Evolutionary conservation across 2,113 vertebrate genomes (phyloP).

Genomic region (rat (Rattus norvegicus)): DNA sequence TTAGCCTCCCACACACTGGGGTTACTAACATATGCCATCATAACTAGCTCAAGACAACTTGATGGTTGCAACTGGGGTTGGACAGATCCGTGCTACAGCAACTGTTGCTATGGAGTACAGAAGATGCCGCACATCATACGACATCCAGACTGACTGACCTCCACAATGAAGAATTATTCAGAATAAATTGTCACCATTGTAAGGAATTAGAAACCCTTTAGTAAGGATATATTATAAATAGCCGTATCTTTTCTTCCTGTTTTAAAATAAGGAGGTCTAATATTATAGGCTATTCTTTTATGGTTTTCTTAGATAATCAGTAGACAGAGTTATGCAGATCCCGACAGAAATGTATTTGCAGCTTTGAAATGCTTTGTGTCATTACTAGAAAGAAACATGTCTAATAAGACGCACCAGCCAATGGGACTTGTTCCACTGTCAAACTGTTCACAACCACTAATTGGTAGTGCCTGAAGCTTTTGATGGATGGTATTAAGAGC

Average conservation of each 20-base stretch:
- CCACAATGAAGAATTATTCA: neutral
- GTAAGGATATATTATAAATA: neutral
- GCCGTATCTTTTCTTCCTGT: neutral
- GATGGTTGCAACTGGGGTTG: neutral
- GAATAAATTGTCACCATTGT: neutral
- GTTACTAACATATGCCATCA: neutral
- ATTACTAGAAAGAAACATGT: neutral
- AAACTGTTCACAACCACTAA: constrained; percentile 11
- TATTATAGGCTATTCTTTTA: neutral
- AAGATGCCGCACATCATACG: neutral
- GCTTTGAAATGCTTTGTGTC: neutral
- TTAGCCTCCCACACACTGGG: neutral
- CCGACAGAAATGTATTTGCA: neutral
- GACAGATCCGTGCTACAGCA: neutral
- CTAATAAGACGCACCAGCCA: neutral
- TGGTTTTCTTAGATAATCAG: neutral
- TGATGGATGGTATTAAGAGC: constrained; percentile 19
- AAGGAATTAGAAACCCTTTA: neutral
- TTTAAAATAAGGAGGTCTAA: neutral
- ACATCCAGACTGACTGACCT: neutral
- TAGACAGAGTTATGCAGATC: neutral
- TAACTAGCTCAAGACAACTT: neutral
- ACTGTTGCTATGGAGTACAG: neutral
- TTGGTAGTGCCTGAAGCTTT: neutral
- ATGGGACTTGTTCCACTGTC: neutral